Conservation (phyloP, 2,113 vertebrate species). For the Furnarius figulus region DNA sequence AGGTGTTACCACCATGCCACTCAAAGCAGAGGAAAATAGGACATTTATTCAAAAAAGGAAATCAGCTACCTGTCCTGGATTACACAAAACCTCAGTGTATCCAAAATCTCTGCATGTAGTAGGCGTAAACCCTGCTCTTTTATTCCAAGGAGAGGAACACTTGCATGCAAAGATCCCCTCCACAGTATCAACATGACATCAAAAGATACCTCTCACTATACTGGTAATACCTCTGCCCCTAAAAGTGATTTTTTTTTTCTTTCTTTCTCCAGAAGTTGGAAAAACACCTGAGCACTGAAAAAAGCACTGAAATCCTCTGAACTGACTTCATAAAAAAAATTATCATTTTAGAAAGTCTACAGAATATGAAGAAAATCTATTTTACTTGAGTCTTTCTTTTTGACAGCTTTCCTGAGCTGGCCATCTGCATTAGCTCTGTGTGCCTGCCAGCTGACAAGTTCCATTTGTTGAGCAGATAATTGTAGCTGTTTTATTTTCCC, state of each 20-base stretch:
- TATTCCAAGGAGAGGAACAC: background rate
- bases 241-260: background rate
- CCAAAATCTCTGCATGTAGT: background rate
- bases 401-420: slow-evolving; percentile 51
- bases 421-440: slow-evolving; percentile 55
- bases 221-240: background rate
- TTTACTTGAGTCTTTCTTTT: slow-evolving; percentile 14
- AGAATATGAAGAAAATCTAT: background rate
- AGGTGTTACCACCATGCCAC: background rate
- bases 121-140: background rate
- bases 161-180: background rate
- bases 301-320: background rate
- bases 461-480: slow-evolving; percentile 67
- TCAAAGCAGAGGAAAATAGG: background rate
- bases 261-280: background rate
- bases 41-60: background rate
- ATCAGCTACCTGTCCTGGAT: background rate
- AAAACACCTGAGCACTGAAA: background rate
- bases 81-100: background rate
- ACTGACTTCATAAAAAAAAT: background rate
- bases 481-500: slow-evolving; percentile 57
- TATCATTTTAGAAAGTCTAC: background rate
- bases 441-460: slow-evolving; percentile 53
- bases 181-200: background rate
- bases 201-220: background rate